phyloP scores from a whole-genome alignment of 1,140 invertebrate genomes.

The Trigoniulus corallinus region DNA sequence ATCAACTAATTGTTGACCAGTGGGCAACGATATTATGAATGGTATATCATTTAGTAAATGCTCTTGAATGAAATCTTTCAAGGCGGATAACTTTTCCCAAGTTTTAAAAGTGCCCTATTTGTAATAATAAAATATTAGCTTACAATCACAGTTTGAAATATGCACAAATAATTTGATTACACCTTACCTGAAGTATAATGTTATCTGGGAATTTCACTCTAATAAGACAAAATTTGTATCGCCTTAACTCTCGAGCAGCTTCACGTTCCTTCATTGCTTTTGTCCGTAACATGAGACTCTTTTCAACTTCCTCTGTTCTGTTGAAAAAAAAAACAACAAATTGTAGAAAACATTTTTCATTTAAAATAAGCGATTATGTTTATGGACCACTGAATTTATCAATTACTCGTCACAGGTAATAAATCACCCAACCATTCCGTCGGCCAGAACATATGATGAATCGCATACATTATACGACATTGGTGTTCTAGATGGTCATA shows the following conservation, averaged over 20 bases:
- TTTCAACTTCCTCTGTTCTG: slow-evolving; percentile 59
- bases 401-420: no score
- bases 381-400: no score
- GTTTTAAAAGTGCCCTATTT: slow-evolving; percentile 61
- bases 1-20: slow-evolving; percentile 38
- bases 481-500: no score
- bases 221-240: slow-evolving; percentile 70
- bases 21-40: slow-evolving; percentile 40
- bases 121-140: neutral
- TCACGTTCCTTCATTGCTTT: slow-evolving; percentile 85
- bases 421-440: no score
- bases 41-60: slow-evolving; percentile 43
- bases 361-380: no score
- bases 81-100: slow-evolving; percentile 48
- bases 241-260: slow-evolving; percentile 51
- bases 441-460: no score
- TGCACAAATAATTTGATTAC: neutral
- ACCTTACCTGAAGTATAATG: slow-evolving; percentile 51
- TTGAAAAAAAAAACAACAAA: slow-evolving; percentile 16
- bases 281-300: slow-evolving; percentile 61
- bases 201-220: slow-evolving; percentile 74
- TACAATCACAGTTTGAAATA: neutral
- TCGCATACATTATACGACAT: no score
- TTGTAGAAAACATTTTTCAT: no score
- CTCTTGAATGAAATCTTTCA: slow-evolving; percentile 54